Evolutionary conservation across 35 echinoderm and acorn worm genomes (phyloP).

Genomic region (Ophiothrix spiculata): DNA sequence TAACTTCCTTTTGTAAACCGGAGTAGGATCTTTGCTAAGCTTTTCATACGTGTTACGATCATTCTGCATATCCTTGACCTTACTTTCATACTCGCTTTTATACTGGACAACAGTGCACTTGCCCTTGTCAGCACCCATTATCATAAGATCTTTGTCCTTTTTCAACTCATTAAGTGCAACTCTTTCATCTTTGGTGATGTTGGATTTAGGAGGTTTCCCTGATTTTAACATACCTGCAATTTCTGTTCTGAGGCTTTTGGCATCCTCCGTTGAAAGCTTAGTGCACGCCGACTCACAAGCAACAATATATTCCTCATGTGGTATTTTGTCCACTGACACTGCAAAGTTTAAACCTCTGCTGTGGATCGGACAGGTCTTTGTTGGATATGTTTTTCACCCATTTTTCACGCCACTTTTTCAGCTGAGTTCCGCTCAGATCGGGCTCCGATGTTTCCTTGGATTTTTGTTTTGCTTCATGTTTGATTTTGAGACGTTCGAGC

Average conservation of each 20-base stretch:
- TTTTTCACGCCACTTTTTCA: constrained; percentile 9
- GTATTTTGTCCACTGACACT: constrained; percentile 18
- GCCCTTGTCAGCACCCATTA: constrained; percentile 26
- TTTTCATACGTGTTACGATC: constrained; percentile 14
- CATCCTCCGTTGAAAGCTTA: background rate
- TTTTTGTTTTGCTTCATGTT: background rate
- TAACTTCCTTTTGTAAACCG: constrained; percentile 27
- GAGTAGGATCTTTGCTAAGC: constrained; percentile 21
- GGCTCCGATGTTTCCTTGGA: background rate
- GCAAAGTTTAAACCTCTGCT: constrained; percentile 12
- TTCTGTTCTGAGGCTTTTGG: constrained; percentile 11
- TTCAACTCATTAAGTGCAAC: background rate
- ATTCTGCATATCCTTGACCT: background rate
- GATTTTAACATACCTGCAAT: constrained; percentile 29
- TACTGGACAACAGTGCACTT: background rate
- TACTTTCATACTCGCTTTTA: background rate
- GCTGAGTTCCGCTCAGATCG: background rate
- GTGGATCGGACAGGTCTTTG: background rate
- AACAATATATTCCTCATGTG: constrained; percentile 27
- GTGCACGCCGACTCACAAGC: constrained; percentile 5
- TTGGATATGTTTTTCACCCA: constrained; percentile 21
- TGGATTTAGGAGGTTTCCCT: constrained; percentile 18
- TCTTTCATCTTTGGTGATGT: constrained; percentile 7
- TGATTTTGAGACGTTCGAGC: background rate
- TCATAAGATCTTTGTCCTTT: background rate